A percentile compares a stretch with the other conserved stretches of the same genome.
Conservation (phyloP, 2,888 invertebrate species). For the Amiota minor region DNA sequence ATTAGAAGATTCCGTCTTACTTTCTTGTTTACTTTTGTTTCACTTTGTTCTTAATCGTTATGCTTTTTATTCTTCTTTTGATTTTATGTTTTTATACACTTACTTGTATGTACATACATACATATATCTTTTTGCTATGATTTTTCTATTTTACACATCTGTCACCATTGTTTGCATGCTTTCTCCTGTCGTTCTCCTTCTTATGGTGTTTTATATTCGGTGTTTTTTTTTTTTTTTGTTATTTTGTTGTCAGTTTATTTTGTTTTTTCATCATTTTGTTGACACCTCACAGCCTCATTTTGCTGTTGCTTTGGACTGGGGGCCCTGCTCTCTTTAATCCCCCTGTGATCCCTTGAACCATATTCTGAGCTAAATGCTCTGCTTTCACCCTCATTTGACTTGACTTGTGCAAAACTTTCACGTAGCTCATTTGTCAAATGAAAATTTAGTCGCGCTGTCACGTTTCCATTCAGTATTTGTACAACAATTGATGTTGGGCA, state of each 20-base stretch:
- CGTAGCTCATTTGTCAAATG: slow-evolving; percentile 64
- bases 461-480: slow-evolving; percentile 54
- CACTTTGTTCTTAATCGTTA: background rate
- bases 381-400: slow-evolving; percentile 1
- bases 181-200: background rate
- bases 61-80: slow-evolving; percentile 6
- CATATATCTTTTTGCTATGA: slow-evolving; percentile 1
- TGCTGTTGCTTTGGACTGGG: background rate
- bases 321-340: no score
- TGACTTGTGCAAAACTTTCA: slow-evolving; percentile 56
- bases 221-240: background rate
- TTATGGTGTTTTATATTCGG: slow-evolving; percentile 4
- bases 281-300: background rate
- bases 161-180: background rate
- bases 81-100: background rate
- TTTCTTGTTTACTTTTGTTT: background rate
- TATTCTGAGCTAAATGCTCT: background rate
- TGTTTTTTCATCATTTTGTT: slow-evolving; percentile 18
- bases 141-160: background rate
- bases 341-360: no score
- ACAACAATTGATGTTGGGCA: slow-evolving; percentile 26
- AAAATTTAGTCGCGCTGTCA: slow-evolving; percentile 54
- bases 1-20: background rate
- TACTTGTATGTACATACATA: background rate
- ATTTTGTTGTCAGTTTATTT: background rate